Percentiles rank a stretch among this genome's conserved stretches.
Evolutionary conservation across 2,113 vertebrate species (phyloP).

Genomic region (Ciconia stormi): DNA sequence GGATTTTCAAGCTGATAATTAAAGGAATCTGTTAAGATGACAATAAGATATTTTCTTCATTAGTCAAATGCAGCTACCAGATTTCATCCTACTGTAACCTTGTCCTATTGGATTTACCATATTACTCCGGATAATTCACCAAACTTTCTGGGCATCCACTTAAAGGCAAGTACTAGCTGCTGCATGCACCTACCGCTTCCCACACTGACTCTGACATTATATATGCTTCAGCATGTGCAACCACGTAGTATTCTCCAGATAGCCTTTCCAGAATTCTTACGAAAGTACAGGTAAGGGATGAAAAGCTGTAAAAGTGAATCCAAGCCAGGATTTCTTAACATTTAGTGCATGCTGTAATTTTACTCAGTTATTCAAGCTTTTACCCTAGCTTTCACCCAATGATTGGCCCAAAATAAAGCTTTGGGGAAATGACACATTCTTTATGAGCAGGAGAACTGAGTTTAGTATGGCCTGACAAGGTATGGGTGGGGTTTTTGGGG

Average conservation of each 20-base stretch:
- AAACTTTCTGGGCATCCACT: background rate
- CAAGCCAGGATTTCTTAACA: background rate
- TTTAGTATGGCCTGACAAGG: background rate
- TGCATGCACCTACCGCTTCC: background rate
- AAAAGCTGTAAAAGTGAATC: background rate
- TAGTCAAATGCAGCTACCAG: background rate
- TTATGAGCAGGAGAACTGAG: background rate
- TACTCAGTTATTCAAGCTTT: background rate
- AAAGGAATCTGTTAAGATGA: background rate
- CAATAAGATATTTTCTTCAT: background rate
- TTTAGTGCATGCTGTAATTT: background rate
- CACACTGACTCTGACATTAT: background rate
- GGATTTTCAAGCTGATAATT: background rate
- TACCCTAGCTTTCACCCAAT: background rate
- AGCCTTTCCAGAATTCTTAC: background rate
- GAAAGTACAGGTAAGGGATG: background rate
- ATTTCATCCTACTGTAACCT: background rate
- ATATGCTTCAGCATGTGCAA: background rate
- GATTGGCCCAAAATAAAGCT: background rate
- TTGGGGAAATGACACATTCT: background rate
- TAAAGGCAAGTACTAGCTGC: background rate
- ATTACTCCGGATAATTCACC: background rate
- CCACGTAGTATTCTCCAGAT: background rate
- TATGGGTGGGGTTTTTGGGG: rapidly evolving
- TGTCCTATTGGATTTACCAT: background rate